Base-by-base conservation (phyloP, 1,140 invertebrate species). In the Luehdorfia chinensis region DNA sequence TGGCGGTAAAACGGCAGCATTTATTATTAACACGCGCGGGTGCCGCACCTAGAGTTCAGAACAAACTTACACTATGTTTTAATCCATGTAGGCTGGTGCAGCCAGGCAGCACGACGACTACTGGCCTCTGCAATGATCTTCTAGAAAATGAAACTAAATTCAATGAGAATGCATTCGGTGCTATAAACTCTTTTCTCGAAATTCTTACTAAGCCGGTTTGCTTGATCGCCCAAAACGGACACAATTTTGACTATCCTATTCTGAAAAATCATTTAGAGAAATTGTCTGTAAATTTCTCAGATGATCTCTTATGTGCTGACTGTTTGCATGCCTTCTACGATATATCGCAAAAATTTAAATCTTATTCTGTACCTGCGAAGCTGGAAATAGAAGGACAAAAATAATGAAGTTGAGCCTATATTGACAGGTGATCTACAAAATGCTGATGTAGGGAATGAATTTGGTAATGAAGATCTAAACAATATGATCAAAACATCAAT, bases 191-290 rank as follows among this genome's bases (percentile, higher is more conserved):
- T 4, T 95, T 95, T 62, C 58, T 96, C 0, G 65, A 88, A 5
- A 77, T 90, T 47, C 71, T 93, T 9, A 75, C 72, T 1, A 71
- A 89, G 56, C 94, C 94, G 1, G 83, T 94, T 9, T 95, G 94
- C 71, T 77, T 96, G 7, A 80, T 95, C 1, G 93, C 94, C 8
- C 93, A 96, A 56, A 95, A 95, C 87, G 95, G 94, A 2, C 84
- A 90, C 60, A 37, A 39, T 1, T 96, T 94, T 81, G 94, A 96
- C 72, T 96, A 91, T 83, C 81, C 79, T 1, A 76, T 85, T 28
- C 39, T 85, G 4, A 78, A 71, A 53, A 69, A 67, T 41, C 72
- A 80, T 48, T 50, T 85, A 18, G 54, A 87, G 4, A 80, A 70
- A 37, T 61, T 89, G 1, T 56, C 79, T 12, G 72, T 78, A 48